Conservation (phyloP, 2,113 vertebrate genomes). For the Cyprichromis sp. region DNA sequence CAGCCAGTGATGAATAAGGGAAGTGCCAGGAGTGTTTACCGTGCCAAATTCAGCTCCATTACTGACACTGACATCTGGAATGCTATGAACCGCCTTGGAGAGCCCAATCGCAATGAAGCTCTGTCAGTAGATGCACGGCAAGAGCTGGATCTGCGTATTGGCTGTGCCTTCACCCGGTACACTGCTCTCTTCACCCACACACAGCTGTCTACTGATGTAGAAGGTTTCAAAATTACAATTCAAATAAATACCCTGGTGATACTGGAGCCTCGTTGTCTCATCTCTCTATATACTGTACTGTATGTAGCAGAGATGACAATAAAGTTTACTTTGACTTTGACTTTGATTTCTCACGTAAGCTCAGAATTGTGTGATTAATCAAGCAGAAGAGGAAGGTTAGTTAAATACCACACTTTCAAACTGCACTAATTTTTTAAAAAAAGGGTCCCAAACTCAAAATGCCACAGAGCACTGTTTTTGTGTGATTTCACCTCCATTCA, state of each 20-base stretch:
- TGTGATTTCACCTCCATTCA: not conserved
- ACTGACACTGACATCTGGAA: slow-evolving; percentile 93
- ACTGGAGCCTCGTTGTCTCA: not conserved
- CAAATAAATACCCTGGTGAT: not conserved
- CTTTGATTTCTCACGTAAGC: not conserved
- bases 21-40: slow-evolving; percentile 67
- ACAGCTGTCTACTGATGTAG: not conserved
- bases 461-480: not conserved
- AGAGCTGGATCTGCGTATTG: slow-evolving; percentile 94
- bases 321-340: not conserved
- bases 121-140: slow-evolving; percentile 94
- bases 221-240: not conserved
- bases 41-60: slow-evolving; percentile 96
- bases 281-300: not conserved
- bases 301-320: not conserved
- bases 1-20: slow-evolving; percentile 82
- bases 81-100: slow-evolving; percentile 86
- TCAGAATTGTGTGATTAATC: not conserved
- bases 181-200: not conserved
- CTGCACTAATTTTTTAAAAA: not conserved
- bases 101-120: slow-evolving; percentile 90
- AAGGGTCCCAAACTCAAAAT: not conserved
- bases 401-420: not conserved
- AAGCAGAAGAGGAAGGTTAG: not conserved
- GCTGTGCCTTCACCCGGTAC: slow-evolving; percentile 96